Conservation (phyloP, 1,140 invertebrate genomes). For the Papilio helenus region DNA sequence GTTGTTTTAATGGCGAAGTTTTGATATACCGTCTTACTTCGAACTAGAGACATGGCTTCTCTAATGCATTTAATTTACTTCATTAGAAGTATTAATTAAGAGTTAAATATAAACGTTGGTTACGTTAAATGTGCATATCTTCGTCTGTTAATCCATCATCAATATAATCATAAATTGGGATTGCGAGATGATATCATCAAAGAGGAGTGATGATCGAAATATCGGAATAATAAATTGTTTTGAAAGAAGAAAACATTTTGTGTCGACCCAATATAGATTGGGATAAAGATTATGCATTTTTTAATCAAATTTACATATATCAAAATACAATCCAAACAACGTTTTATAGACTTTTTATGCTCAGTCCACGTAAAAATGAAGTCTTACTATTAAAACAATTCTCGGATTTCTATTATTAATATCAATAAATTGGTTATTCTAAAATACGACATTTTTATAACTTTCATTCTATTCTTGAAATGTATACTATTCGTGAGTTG, state of each 20-base stretch:
- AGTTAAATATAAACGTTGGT: not conserved
- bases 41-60: conserved; percentile 54
- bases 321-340: too few relatives aligned
- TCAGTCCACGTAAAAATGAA: not conserved
- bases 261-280: too few relatives aligned
- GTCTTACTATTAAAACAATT: not conserved
- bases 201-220: too few relatives aligned
- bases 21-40: conserved; percentile 65
- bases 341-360: too few relatives aligned
- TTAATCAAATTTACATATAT: too few relatives aligned
- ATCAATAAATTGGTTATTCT: not conserved
- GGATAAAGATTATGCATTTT: too few relatives aligned
- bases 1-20: conserved; percentile 74
- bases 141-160: too few relatives aligned
- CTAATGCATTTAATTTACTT: conserved; percentile 61
- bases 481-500: not conserved
- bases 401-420: not conserved
- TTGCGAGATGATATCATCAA: too few relatives aligned
- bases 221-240: too few relatives aligned
- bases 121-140: too few relatives aligned
- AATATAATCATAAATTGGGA: too few relatives aligned
- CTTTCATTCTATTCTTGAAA: conserved; percentile 11
- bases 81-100: not conserved
- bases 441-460: not conserved
- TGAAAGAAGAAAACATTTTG: too few relatives aligned